Evolutionary conservation across 2,797 vertebrate genomes (phyloP).

Genomic region (Streptopelia turtur): DNA sequence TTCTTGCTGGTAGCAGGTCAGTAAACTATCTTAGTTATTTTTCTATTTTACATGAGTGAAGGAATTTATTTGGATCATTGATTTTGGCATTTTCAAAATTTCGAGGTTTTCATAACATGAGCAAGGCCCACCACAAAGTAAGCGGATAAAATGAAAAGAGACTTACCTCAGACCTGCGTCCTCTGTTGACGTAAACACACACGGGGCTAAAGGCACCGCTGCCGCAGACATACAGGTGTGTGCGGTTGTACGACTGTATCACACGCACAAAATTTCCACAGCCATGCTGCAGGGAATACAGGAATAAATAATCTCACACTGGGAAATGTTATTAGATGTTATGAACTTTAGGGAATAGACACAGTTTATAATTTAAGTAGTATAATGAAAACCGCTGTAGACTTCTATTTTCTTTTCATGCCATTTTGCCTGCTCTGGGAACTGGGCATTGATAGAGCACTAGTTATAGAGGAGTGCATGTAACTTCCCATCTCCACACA

Average conservation of each 20-base stretch:
- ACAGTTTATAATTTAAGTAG: neutral
- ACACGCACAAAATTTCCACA: conserved; percentile 97
- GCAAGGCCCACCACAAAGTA: neutral
- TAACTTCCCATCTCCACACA: neutral
- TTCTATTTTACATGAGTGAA: rapidly evolving
- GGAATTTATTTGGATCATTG: rapidly evolving
- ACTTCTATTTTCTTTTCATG: neutral
- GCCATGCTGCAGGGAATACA: conserved; percentile 84
- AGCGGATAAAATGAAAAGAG: rapidly evolving
- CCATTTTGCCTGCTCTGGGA: neutral
- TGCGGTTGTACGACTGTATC: conserved; percentile 93
- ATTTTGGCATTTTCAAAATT: neutral
- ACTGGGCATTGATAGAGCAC: neutral
- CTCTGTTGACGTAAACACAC: conserved; percentile 92
- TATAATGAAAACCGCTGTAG: neutral
- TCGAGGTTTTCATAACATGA: neutral
- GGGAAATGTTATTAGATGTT: neutral
- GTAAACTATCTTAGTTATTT: neutral
- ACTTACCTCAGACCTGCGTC: conserved; percentile 91
- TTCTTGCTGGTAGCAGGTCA: neutral
- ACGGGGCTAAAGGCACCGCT: conserved; percentile 96
- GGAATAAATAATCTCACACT: neutral
- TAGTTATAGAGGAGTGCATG: neutral
- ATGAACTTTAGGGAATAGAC: neutral
- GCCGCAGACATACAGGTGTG: conserved; percentile 95